Conservation (phyloP, 2,113 vertebrate genomes). For the Solenodon paradoxus region DNA sequence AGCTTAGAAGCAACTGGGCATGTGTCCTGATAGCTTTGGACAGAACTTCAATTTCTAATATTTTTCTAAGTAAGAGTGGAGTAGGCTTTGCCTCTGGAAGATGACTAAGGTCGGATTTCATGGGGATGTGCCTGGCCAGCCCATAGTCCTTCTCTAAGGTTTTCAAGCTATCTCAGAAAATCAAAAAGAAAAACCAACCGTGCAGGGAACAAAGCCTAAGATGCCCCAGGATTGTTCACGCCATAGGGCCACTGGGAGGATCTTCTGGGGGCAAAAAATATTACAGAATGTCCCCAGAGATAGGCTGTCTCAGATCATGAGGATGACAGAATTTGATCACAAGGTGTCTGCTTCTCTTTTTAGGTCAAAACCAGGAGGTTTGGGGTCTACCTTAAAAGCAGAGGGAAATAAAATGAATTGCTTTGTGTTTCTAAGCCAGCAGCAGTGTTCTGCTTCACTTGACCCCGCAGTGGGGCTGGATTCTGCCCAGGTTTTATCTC, state of each 20-base stretch:
- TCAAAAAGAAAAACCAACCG: not conserved
- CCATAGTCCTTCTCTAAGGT: not conserved
- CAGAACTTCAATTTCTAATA: not conserved
- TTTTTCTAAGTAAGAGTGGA: not conserved
- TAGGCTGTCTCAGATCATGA: not conserved
- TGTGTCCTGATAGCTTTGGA: not conserved
- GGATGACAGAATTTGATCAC: not conserved
- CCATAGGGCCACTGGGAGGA: not conserved
- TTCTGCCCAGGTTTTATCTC: not conserved
- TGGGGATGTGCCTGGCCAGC: not conserved
- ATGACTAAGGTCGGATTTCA: not conserved
- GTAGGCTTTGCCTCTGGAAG: not conserved
- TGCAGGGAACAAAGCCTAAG: not conserved
- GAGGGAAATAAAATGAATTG: conserved; percentile 23
- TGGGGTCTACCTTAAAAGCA: not conserved
- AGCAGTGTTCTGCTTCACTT: not conserved
- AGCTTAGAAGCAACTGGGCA: not conserved
- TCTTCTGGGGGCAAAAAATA: not conserved
- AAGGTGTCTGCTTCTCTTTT: conserved; percentile 36
- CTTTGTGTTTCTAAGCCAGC: not conserved
- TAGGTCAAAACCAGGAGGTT: conserved; percentile 49
- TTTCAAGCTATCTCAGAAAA: not conserved
- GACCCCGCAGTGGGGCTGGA: not conserved
- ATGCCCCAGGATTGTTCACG: not conserved
- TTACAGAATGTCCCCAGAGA: not conserved